Evolutionary conservation across 2,888 invertebrate species (phyloP), one percentile per base, ranked within the genome.

Genomic region (Drosophila peninsularis): DNA sequence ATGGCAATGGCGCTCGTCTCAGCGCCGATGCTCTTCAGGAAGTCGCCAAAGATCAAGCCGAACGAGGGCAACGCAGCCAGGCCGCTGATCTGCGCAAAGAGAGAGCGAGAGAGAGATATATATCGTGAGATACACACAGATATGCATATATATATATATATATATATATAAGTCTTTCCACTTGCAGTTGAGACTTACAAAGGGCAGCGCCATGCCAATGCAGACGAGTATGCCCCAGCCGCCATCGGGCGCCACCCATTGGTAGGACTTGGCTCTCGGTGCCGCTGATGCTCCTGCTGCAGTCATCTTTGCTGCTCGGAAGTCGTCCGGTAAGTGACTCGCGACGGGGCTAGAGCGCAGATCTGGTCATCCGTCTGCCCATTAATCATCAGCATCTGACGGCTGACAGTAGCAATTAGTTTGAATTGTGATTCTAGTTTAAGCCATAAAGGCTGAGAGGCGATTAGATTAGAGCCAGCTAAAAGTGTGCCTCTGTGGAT

Each of bases 161-260:
- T 36, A 30, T 32, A n/a, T 13, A 14, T 30, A 11, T 30, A 24
- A 3, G 17, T 32, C 7, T 41, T 27, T 21, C 2, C 11, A 17
- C 11, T 24, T 24, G 0, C n/a, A 47, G 24, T 3, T 13, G 0
- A 1, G 5, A 50, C 96, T 95, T 93, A 96, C 96, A 90, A 96
- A 96, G 42, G 95, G 95, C 69, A 96, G 91, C 77, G 95, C 95
- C 87, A 96, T 95, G 21, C 96, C 96, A 11, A 96, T 84, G 37
- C 96, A 95, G 14, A 97, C 94, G 55, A 96, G 92, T 91, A 96
- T 96, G 0, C 96, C 97, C 96, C 96, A 97, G 0, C 96, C 96
- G 5, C 97, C 96, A 80, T 96, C 96, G 0, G 96, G 96, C 1
- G 96, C 82, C 45, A 90, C 91, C 30, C 89, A 62, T 58, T 17